Percentiles rank a stretch among this genome's conserved stretches.
Conservation (phyloP, 2,797 vertebrate species). For the Tragelaphus oryx region DNA sequence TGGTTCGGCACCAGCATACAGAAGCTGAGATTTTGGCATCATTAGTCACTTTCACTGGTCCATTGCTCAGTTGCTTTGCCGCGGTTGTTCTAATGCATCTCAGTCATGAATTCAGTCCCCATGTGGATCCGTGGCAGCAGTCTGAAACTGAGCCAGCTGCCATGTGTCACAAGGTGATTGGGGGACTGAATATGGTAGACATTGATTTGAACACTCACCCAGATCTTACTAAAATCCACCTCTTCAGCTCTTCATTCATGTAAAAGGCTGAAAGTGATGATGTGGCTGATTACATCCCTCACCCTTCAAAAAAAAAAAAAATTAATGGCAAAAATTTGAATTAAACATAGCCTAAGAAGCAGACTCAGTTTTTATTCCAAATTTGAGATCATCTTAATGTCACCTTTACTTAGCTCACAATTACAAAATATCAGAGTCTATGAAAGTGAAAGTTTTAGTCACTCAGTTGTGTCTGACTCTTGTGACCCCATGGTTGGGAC, state of each 20-base stretch:
- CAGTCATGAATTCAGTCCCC: not conserved
- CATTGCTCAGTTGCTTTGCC: not conserved
- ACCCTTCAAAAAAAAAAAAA: not conserved
- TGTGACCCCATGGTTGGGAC: not conserved
- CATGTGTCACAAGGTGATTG: not conserved
- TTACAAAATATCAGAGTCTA: not conserved
- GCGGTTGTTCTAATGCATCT: not conserved
- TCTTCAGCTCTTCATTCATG: not conserved
- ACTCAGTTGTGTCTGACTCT: not conserved
- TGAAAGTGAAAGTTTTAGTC: not conserved
- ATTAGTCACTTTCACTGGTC: not conserved
- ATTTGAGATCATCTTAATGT: not conserved
- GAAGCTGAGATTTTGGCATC: not conserved
- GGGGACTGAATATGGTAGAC: not conserved
- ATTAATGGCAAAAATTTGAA: not conserved
- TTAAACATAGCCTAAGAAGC: constrained; percentile 7
- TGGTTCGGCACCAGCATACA: not conserved
- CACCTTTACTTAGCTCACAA: not conserved
- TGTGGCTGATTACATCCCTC: not conserved
- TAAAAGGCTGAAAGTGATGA: not conserved
- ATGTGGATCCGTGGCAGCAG: not conserved
- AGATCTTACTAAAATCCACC: not conserved
- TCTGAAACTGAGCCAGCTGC: not conserved
- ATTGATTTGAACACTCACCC: not conserved
- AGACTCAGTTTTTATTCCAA: not conserved